Conservation (phyloP, 2,113 vertebrate genomes). For the Puntigrus tetrazona region DNA sequence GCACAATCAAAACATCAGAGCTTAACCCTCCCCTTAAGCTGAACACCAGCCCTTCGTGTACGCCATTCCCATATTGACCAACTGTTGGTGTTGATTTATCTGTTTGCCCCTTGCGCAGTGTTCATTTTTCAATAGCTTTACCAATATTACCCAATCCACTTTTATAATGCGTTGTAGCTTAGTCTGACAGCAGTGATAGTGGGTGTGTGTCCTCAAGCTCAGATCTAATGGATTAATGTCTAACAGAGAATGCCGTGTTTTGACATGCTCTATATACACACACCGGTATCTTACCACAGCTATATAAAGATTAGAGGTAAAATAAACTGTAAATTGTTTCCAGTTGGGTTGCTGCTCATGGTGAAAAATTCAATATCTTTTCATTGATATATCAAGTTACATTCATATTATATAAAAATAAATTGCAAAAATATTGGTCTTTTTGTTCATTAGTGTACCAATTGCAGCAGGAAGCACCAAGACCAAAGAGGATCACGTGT, state of each 20-base stretch:
- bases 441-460: conserved; percentile 86
- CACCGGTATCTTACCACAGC: not conserved
- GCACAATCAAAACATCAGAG: not conserved
- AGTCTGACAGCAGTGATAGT: conserved; percentile 36
- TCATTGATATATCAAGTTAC: no score
- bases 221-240: conserved; percentile 39
- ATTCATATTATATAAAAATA: not conserved
- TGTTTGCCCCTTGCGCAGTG: not conserved
- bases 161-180: conserved; percentile 43
- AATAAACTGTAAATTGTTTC: not conserved
- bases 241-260: not conserved
- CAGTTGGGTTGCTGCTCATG: not conserved
- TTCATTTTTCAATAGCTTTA: conserved; percentile 45
- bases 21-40: not conserved
- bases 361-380: not conserved
- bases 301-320: not conserved
- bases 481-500: conserved; percentile 95
- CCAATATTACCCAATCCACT: conserved; percentile 27
- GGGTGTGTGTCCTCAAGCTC: conserved; percentile 24
- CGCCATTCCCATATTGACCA: not conserved
- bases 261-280: not conserved
- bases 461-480: conserved; percentile 93
- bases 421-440: not conserved
- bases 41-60: not conserved
- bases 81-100: conserved; percentile 25